These are phyloP conservation scores for Periplaneta americana DNA, from an alignment of 1,140 invertebrate species.

Conservation along the genomic window DNA sequence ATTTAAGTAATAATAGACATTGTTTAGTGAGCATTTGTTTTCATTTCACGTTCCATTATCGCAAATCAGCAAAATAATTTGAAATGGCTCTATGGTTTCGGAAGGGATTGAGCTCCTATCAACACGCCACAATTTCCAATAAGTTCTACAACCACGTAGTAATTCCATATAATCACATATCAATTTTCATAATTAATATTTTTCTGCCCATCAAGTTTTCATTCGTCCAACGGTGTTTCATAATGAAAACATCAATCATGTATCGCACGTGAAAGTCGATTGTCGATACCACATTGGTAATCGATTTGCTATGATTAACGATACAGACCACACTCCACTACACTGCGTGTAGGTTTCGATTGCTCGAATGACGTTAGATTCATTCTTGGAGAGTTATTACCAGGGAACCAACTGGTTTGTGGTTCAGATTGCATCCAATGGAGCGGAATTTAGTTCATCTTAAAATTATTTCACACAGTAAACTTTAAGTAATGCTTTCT, in stretches of 20 bases:
- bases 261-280: neutral
- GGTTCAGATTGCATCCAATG: no score
- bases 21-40: neutral
- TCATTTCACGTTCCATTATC: neutral
- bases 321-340: neutral
- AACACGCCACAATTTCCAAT: neutral
- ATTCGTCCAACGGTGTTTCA: neutral
- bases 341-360: neutral
- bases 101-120: no score
- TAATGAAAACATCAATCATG: neutral
- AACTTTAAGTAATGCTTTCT: no score
- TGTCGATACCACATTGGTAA: neutral
- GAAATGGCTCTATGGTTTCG: neutral
- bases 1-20: neutral
- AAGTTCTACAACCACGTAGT: neutral
- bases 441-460: no score
- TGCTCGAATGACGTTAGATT: neutral
- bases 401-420: neutral
- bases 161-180: neutral
- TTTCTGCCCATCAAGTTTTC: neutral
- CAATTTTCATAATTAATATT: neutral
- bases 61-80: neutral
- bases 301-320: neutral
- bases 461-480: no score
- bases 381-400: neutral